Base-by-base conservation (phyloP, 2,888 invertebrate genomes). In the Mechanitis mazaeus region DNA sequence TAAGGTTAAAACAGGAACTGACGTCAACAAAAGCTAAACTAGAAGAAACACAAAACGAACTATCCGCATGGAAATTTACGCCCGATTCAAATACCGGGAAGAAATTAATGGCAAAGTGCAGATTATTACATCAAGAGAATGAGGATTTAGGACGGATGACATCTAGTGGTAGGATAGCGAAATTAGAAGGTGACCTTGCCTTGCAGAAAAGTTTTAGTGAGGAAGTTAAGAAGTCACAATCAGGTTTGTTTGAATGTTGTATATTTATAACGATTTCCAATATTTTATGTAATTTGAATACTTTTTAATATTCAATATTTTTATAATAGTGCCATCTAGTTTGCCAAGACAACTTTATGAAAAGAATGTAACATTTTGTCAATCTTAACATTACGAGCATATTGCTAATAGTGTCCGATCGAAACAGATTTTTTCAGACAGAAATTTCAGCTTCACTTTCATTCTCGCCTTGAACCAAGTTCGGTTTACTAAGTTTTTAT, bases 31-130 rank as follows among this genome's bases (percentile, higher is more conserved):
- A 96, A 82, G 95, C 96, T 59, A 95, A 96, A 80, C 91, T 98
- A 70, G 98, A 98, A 82, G 98, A 98, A 85, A 98, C 98, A 28
- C 98, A 98, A 85, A 98, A 97, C 86, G 99, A 99, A 91, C 91
- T 99, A 55, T 96, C 97, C 61, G 98, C 99, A 2, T 99, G 98
- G 98, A 99, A 99, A 87, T 99, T 99, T 85, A 98, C 98, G 12
- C 98, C 98, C n/a, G 99, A 99, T 86, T 98, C 98, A 68, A 98
- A 98, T 90, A 98, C 98, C 55, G 99, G 99, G 68, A 99, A 98
- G 87, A 94, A 98, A 71, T 91, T 99, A 70, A 98, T 99, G 98
- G 98, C 98, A 9, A 98, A 98, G 83, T 99, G 98, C 81, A 93
- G 98, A 66, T 90, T 97, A 70, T 87, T 99, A 55, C 96, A 98